Evolutionary conservation across 2,888 invertebrate genomes (phyloP).

Genomic region (Euplexia lucipara): DNA sequence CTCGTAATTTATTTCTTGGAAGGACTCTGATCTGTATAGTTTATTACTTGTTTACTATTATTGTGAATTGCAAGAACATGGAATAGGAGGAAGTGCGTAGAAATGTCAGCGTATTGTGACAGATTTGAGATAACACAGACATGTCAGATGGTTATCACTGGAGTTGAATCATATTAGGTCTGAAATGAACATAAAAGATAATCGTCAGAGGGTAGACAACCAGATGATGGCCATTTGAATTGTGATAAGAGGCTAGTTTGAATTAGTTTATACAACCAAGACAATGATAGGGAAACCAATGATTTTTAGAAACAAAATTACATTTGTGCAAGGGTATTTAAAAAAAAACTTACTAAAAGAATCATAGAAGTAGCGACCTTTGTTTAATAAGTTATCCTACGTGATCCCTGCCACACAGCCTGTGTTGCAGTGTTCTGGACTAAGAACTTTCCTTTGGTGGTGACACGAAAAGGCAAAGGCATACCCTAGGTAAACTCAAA

Average conservation of each 20-base stretch:
- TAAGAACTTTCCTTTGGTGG: neutral
- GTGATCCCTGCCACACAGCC: neutral
- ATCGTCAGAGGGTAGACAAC: neutral
- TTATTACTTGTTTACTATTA: slow-evolving; percentile 44
- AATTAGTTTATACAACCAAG: neutral
- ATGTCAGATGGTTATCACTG: slow-evolving; percentile 29
- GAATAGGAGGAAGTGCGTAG: slow-evolving; percentile 23
- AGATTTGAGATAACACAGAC: slow-evolving; percentile 22
- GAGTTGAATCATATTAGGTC: slow-evolving; percentile 18
- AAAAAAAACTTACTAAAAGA: too few species aligned
- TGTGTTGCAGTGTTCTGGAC: neutral
- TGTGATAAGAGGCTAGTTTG: slow-evolving; percentile 4
- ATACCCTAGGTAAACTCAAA: neutral
- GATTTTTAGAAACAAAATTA: neutral
- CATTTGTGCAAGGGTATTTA: too few species aligned
- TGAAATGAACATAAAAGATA: slow-evolving; percentile 21
- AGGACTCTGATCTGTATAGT: slow-evolving; percentile 25
- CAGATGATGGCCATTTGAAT: neutral
- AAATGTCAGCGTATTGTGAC: slow-evolving; percentile 22
- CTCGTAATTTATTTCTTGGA: slow-evolving; percentile 6
- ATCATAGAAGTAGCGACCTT: neutral
- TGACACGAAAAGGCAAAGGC: neutral
- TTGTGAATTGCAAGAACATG: slow-evolving; percentile 23
- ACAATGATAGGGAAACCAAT: neutral
- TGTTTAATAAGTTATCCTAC: neutral